Base-by-base conservation (phyloP, 2,888 invertebrate species). In the Helleia helle region DNA sequence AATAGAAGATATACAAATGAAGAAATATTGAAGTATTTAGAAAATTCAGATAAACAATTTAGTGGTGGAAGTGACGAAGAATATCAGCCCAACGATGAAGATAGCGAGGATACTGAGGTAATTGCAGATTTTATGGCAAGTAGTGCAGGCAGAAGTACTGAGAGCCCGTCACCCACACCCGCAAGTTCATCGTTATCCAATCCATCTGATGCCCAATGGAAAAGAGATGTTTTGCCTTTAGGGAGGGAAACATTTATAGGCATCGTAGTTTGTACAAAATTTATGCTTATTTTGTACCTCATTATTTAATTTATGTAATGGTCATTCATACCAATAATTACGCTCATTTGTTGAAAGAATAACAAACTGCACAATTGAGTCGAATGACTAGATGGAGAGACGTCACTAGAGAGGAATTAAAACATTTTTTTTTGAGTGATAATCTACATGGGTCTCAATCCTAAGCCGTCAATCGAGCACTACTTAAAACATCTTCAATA, bases 111-210 rank as follows among this genome's bases (percentile, higher is more conserved):
- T 36, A 45, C 44, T 2, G 43, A 50, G 42, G 41, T 46, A 46
- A 48, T 44, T 42, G 38, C 46, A 36, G 38, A 46, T 26, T 47
- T 42, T 43, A 24, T 17, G 25, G 7, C 30, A 40, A 48, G 14
- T 17, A 46, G 38, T 36, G 15, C 36, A 36, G n/a, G n/a, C n/a
- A n/a, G n/a, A n/a, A n/a, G n/a, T n/a, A n/a, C n/a, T n/a, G n/a
- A n/a, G n/a, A n/a, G 43, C 46, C 46, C 47, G 44, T 47, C 51
- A 49, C 50, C 41, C 47, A 47, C 48, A 46, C 47, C 46, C 48
- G 37, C 25, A 40, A 18, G 22, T 45, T 37, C 37, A 38, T 29
- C 36, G 40, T 17, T 27, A 34, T 34, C 42, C 15, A 38, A 9
- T 13, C 4, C 7, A 22, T 22, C 37, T 37, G 30, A 42, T 17